Evolutionary conservation across 2,797 vertebrate species (phyloP), one percentile per base, ranked within the genome.

Genomic region (Eremophila alpestris): DNA sequence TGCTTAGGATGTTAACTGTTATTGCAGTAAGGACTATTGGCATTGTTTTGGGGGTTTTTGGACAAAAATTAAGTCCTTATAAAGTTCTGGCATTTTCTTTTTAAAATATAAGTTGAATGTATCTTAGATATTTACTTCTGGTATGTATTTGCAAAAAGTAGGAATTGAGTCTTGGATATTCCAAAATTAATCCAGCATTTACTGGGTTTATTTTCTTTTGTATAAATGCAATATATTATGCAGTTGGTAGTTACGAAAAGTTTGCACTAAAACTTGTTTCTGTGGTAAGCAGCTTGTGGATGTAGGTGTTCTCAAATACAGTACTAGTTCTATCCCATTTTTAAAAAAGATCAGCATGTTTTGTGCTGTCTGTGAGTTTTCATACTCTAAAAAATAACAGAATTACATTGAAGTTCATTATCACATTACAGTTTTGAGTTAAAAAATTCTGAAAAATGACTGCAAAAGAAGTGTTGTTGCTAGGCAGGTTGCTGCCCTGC

Each of bases 11-110:
- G n/a, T 60, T 88, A 40, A 38, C 38, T 65, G 86, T 87, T 26
- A 30, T 24, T 64, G 22, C n/a, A 38, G 18, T 21, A 40, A 15
- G 29, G 19, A 89, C 49, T 64, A 23, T 45, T 88, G 41, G 12
- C 17, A 17, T 68, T 62, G 48, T 55, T 68, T 55, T 20, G 14
- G 24, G 2, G 0, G 0, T 4, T 8, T 18, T 36, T 63, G 3
- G 27, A 46, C 14, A 48, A 63, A 38, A 27, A 30, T 23, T 34
- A 64, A 23, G 3, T 13, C 22, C 26, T 46, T 75, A 38, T 34
- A 64, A 87, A 75, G 22, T 59, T 77, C 24, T 74, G 10, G 8
- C 7, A 27, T 17, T 7, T 43, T 80, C 5, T 45, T 46, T 46
- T 60, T 52, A 30, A 76, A 62, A 24, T 55, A 38, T 8, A 71